Conservation (phyloP, 2,888 invertebrate genomes). For the Drosophila macrospina region DNA sequence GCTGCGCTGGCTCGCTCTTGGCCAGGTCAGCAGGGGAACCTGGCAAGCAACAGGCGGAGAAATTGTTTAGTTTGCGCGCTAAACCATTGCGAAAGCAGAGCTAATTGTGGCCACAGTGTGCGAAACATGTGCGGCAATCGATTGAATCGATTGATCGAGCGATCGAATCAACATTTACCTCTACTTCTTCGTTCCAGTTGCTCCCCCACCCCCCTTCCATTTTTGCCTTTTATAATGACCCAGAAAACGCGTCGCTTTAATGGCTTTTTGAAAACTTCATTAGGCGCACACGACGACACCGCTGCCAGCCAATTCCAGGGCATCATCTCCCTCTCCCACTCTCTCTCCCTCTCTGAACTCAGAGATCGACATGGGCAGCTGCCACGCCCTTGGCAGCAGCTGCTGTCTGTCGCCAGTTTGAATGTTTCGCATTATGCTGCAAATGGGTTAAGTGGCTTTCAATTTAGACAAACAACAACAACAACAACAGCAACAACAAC, state of each 20-base stretch:
- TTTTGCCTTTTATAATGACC: conserved; percentile 64
- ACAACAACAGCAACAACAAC: neutral
- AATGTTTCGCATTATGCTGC: conserved; percentile 73
- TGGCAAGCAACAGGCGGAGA: conserved; percentile 47
- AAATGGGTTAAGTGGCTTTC: conserved; percentile 79
- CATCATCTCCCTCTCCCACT: no score
- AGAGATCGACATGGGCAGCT: conserved; percentile 5
- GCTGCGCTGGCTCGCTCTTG: neutral
- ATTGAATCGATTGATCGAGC: conserved; percentile 38
- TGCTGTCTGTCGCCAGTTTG: conserved; percentile 46
- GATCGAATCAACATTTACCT: conserved; percentile 25
- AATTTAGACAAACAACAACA: conserved; percentile 49
- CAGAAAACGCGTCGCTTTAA: conserved; percentile 67
- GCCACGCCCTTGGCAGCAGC: conserved; percentile 23
- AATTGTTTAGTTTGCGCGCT: conserved; percentile 18
- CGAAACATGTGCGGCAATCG: conserved; percentile 60
- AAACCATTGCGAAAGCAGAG: conserved; percentile 65
- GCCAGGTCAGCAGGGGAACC: conserved; percentile 24
- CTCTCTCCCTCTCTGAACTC: no score
- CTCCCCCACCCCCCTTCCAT: neutral
- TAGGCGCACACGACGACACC: conserved; percentile 45
- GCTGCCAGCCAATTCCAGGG: conserved; percentile 10
- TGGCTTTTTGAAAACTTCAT: conserved; percentile 73
- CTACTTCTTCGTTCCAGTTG: conserved; percentile 1
- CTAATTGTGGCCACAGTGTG: conserved; percentile 48